Base-by-base conservation (phyloP, 2,797 vertebrate genomes). In the Chlorospingus semifuscus region DNA sequence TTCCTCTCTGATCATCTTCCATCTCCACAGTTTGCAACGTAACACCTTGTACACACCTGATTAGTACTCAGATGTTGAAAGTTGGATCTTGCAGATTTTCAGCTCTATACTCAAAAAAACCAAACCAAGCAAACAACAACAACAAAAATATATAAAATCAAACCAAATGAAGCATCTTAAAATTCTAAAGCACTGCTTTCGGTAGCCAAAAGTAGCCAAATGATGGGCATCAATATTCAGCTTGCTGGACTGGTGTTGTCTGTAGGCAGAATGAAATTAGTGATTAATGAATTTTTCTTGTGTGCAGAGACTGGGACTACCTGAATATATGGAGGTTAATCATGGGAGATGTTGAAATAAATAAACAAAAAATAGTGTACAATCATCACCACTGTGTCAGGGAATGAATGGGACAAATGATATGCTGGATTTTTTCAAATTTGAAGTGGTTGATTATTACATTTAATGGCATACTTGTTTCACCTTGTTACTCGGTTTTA, bases 251-350 rank as follows among this genome's bases (percentile, higher is more conserved):
- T 79, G 37, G 32, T 84, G 36, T 3, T 74, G 34, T 85, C 81
- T 87, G 49, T 30, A 80, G 75, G 46, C 41, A 64, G 49, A 80
- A 83, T 34, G 12, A 70, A 82, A 90, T 83, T 34, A 39, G 74
- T 90, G 68, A 89, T 76, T 77, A 89, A 84, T 83, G n/a, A 72
- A 32, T 63, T 71, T 92, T 90, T 84, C 57, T 66, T 74, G 20
- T 37, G 44, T 8, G 2, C 37, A 71, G 70, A 57, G 30, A 24
- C 16, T 70, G 44, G 17, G 22, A 53, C 46, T 84, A 15, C 30
- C 34, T 89, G 81, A 87, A 57, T 75, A 61, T 64, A 64, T 24
- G 63, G 63, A 90, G 30, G 34, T 74, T 77, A 82, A 74, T 85
- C 49, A 72, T 13, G 30, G 34, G 41, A 90, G 52, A 63, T 52